These are phyloP conservation scores for Tenrec ecaudatus DNA, from an alignment of 2,113 vertebrate species.

Conservation along the genomic window DNA sequence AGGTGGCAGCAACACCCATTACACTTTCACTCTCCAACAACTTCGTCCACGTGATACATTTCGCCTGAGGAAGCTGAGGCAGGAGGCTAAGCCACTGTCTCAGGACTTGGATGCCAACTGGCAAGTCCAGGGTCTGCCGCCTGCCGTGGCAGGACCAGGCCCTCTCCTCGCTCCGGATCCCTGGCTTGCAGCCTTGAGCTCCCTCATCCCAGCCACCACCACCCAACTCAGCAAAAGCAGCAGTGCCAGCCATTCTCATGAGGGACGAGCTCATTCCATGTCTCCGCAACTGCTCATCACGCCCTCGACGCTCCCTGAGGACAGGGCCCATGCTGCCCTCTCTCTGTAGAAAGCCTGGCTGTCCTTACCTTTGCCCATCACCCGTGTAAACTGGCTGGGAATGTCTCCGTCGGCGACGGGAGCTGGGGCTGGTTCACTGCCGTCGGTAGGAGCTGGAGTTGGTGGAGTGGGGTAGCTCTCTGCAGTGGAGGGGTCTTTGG, in stretches of 20 bases:
- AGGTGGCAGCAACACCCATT: not conserved
- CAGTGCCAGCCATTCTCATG: too few relatives aligned
- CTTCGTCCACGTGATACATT: not conserved
- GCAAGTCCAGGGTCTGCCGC: not conserved
- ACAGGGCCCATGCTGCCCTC: not conserved
- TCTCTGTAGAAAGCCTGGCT: not conserved
- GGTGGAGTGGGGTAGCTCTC: conserved; percentile 91
- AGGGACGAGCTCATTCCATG: not conserved
- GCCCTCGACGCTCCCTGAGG: not conserved
- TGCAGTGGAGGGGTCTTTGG: conserved; percentile 86
- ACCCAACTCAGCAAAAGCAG: not conserved
- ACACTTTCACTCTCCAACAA: not conserved
- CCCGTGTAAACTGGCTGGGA: conserved; percentile 95
- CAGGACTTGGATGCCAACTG: not conserved
- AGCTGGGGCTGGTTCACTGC: conserved; percentile 90
- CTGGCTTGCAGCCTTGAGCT: too few relatives aligned
- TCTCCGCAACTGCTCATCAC: too few relatives aligned
- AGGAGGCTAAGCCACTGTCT: not conserved
- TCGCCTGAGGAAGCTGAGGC: not conserved
- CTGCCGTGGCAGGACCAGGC: not conserved
- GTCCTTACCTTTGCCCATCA: conserved; percentile 95
- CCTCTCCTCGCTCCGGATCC: too few relatives aligned
- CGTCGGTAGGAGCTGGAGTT: conserved; percentile 89
- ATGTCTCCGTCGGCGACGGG: conserved; percentile 95
- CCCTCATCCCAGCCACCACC: too few relatives aligned